Evolutionary conservation across 2,888 invertebrate species (phyloP).

Genomic region (Pheosia gnoma): DNA sequence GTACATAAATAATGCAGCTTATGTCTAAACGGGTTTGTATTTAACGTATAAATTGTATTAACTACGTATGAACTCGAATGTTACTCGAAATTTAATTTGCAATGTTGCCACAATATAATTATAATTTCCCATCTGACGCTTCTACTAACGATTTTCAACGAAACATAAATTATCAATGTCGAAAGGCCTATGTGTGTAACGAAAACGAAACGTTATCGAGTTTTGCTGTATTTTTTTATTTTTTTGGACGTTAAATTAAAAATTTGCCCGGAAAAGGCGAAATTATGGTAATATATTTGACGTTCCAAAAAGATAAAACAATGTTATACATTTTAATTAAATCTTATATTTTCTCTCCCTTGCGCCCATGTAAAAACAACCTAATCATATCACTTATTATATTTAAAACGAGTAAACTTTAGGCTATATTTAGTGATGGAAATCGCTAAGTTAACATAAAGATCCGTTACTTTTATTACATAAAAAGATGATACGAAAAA

Average conservation of each 20-base stretch:
- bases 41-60: background rate
- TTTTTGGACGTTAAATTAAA: background rate
- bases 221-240: background rate
- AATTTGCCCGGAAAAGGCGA: background rate
- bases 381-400: conserved; percentile 78
- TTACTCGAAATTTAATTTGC: conserved; percentile 35
- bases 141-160: conserved; percentile 48
- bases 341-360: conserved; percentile 45
- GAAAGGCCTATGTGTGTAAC: conserved; percentile 60
- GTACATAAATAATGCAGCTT: background rate
- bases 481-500: conserved; percentile 8
- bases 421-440: conserved; percentile 68
- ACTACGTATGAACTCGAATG: conserved; percentile 24
- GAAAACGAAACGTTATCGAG: conserved; percentile 43
- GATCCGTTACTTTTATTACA: conserved; percentile 50
- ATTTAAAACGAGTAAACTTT: conserved; percentile 49
- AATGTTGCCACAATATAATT: conserved; percentile 13
- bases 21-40: background rate
- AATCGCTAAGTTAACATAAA: conserved; percentile 55
- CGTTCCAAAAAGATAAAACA: conserved; percentile 28
- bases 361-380: conserved; percentile 64
- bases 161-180: conserved; percentile 29
- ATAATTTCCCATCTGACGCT: conserved; percentile 27
- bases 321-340: conserved; percentile 42
- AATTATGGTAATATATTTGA: conserved; percentile 4